These are phyloP conservation scores for Paralvinella palmiformis DNA, from an alignment of 1,140 invertebrate genomes.

Conservation along the genomic window DNA sequence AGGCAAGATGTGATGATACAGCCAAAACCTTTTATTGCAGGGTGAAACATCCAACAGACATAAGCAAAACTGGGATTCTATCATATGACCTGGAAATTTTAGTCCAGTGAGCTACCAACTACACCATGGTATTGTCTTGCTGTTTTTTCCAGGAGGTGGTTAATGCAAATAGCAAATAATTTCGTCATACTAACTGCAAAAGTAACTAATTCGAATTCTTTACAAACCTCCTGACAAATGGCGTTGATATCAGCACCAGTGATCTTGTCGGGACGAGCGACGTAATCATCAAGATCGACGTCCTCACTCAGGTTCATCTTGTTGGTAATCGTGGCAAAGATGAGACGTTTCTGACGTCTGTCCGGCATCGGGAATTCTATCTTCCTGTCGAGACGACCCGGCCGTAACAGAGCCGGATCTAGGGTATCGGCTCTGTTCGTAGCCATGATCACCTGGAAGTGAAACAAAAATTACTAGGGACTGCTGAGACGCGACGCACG, in stretches of 20 bases:
- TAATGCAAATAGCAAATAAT: no score
- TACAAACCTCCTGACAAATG: conserved; percentile 99
- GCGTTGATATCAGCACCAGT: conserved; percentile 99
- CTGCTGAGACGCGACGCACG: no score
- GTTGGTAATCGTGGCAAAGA: conserved; percentile 95
- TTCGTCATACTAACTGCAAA: no score
- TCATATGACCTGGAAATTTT: no score
- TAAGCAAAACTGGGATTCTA: no score
- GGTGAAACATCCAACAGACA: no score
- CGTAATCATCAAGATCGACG: conserved; percentile 98
- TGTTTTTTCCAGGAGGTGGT: no score
- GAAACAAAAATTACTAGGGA: neutral
- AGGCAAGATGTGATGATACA: no score
- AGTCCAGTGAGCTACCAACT: no score
- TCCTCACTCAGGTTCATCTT: conserved; percentile 99
- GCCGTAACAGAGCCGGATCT: conserved; percentile 93
- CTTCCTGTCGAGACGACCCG: conserved; percentile 95
- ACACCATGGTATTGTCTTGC: no score
- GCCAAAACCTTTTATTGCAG: no score
- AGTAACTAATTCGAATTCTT: no score
- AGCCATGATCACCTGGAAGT: conserved; percentile 92
- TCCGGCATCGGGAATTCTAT: conserved; percentile 99
- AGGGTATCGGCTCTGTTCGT: conserved; percentile 97
- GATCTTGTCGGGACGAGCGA: conserved; percentile 95
- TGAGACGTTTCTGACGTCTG: conserved; percentile 91